A percentile compares a stretch with the other conserved stretches of the same genome.
Evolutionary conservation across 2,888 invertebrate genomes (phyloP).

Genomic region (Harpalus rufipes): DNA sequence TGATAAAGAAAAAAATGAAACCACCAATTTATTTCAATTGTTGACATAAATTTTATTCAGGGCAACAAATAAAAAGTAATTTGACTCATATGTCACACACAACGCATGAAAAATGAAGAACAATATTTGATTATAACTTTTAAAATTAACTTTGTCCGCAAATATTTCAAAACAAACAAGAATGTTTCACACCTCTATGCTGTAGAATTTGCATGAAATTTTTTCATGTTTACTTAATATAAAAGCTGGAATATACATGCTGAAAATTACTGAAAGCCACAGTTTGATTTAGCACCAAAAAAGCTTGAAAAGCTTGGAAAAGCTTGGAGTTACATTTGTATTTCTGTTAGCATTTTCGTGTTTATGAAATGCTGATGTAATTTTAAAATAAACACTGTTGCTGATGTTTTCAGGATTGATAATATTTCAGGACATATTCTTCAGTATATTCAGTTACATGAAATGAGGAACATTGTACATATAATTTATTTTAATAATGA

Average conservation of each 20-base stretch:
- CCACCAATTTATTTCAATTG: not conserved
- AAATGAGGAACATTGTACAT: too few relatives aligned
- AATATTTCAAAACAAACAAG: constrained; percentile 4
- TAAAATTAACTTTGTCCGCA: not conserved
- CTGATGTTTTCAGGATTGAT: too few relatives aligned
- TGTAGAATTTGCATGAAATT: constrained; percentile 7
- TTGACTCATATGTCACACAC: not conserved
- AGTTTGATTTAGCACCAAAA: not conserved
- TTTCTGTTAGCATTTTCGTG: not conserved
- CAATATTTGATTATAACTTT: constrained; percentile 15
- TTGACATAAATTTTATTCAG: not conserved
- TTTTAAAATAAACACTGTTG: too few relatives aligned
- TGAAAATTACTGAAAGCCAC: not conserved
- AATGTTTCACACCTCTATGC: not conserved
- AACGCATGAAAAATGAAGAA: not conserved
- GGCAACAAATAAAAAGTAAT: not conserved
- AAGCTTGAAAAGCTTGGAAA: not conserved
- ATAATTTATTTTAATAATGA: too few relatives aligned
- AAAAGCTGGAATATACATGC: not conserved
- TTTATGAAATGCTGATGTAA: too few relatives aligned
- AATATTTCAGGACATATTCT: too few relatives aligned
- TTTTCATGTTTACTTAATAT: constrained; percentile 10
- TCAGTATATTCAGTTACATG: too few relatives aligned
- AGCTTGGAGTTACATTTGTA: not conserved
- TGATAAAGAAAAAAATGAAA: too few relatives aligned